Conservation (phyloP, 2,113 vertebrate species). For the Syrmaticus mikado region DNA sequence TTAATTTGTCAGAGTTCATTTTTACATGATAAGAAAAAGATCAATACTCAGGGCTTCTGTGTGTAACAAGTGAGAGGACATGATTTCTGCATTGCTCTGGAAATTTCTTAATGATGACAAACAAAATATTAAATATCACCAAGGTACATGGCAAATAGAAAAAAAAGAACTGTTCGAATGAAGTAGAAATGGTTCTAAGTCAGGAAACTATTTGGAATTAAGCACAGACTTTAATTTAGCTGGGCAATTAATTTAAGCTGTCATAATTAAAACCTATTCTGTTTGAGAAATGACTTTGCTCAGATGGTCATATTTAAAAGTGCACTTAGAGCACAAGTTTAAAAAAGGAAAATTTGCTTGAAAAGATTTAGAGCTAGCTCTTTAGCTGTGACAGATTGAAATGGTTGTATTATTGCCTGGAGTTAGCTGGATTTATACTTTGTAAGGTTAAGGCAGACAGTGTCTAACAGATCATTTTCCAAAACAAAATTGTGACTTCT, state of each 20-base stretch:
- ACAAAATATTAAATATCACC: background rate
- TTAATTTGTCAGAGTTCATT: background rate
- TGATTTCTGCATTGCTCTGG: background rate
- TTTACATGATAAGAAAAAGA: background rate
- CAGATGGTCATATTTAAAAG: background rate
- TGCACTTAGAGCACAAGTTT: background rate
- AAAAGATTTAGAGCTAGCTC: conserved; percentile 22
- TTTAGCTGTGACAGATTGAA: conserved; percentile 29
- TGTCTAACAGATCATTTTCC: background rate
- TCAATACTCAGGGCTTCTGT: background rate
- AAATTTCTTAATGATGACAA: background rate
- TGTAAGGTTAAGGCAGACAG: background rate
- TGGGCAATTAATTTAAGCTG: background rate
- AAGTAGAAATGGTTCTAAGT: background rate
- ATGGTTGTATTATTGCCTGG: background rate
- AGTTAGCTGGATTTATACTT: conserved; percentile 15
- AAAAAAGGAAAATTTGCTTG: background rate
- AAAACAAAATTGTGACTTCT: background rate
- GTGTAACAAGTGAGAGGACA: background rate
- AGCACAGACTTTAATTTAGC: background rate
- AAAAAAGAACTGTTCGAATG: background rate
- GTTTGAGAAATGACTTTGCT: background rate
- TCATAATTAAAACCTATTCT: background rate
- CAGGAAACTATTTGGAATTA: background rate
- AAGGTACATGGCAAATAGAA: background rate